A percentile compares a stretch with the other conserved stretches of the same genome.
phyloP scores from a whole-genome alignment of 1,140 invertebrate species.

The Araneus ventricosus region DNA sequence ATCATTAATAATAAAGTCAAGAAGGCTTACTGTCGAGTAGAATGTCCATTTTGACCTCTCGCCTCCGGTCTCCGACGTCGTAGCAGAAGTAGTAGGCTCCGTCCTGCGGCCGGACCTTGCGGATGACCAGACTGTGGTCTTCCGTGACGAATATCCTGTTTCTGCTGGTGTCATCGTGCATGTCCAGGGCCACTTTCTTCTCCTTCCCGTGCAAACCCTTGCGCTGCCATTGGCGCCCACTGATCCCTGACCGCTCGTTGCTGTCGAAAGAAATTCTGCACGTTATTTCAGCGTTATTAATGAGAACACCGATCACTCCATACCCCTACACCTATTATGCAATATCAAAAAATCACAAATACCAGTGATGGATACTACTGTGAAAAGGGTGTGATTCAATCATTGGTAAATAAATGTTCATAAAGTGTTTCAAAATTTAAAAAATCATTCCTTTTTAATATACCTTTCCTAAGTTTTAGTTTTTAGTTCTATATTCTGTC shows the following conservation, averaged over 20 bases:
- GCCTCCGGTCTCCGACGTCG: neutral
- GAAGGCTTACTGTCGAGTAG: slow-evolving; percentile 66
- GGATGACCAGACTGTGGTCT: slow-evolving; percentile 63
- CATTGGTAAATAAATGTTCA: no score
- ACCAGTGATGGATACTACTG: no score
- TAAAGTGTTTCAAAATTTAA: no score
- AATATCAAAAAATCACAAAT: no score
- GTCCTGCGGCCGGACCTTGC: slow-evolving; percentile 25
- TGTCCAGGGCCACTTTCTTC: slow-evolving; percentile 47
- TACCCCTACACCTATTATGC: no score
- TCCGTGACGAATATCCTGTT: slow-evolving; percentile 52
- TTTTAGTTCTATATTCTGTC: no score
- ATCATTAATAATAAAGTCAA: no score
- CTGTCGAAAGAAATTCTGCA: slow-evolving; percentile 18
- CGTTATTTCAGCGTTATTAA: no score
- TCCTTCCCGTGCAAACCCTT: slow-evolving; percentile 21
- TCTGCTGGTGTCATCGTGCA: slow-evolving; percentile 61
- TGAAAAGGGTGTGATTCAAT: no score
- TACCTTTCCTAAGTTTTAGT: no score
- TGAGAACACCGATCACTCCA: no score
- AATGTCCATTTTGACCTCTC: slow-evolving; percentile 43
- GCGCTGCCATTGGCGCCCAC: slow-evolving; percentile 44
- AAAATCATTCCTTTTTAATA: no score
- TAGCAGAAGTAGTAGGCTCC: slow-evolving; percentile 68
- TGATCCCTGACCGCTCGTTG: neutral